phyloP scores from a whole-genome alignment of 2,113 vertebrate genomes.

The Drymodes brunneopygia region DNA sequence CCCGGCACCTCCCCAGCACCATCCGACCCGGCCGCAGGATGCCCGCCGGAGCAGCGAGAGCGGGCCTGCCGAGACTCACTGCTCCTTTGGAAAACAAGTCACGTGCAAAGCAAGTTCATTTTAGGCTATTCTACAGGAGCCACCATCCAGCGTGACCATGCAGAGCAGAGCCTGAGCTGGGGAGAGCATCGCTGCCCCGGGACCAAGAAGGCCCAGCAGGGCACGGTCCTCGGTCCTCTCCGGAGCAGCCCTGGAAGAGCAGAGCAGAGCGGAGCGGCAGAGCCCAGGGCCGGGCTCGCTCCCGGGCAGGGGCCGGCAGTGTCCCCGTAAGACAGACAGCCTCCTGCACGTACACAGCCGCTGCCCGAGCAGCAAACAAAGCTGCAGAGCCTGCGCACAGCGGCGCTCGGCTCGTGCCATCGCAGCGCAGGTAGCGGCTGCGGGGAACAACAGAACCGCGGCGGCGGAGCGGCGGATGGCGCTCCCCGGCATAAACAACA shows the following conservation, averaged over 20 bases:
- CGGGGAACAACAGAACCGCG: background rate
- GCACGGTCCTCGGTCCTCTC: background rate
- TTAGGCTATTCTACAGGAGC: slow-evolving; percentile 47
- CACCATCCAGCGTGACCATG: background rate
- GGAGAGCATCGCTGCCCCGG: background rate
- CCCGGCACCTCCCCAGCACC: background rate
- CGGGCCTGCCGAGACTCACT: background rate
- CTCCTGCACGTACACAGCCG: slow-evolving; percentile 64
- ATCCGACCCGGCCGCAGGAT: background rate
- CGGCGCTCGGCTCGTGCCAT: background rate
- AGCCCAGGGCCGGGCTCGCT: background rate
- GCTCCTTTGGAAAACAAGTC: slow-evolving; percentile 44
- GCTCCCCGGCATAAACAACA: background rate
- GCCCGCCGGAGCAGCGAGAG: background rate
- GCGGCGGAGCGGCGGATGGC: background rate
- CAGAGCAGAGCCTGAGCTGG: background rate
- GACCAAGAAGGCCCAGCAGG: background rate
- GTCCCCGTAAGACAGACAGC: slow-evolving; percentile 15
- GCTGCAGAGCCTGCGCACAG: slow-evolving; percentile 61
- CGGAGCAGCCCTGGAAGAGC: background rate
- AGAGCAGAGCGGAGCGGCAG: background rate
- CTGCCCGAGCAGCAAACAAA: slow-evolving; percentile 50
- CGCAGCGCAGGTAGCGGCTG: slow-evolving; percentile 49
- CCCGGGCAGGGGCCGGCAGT: slow-evolving; percentile 7
- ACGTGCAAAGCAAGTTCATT: slow-evolving; percentile 44